Conservation (phyloP, 1,140 invertebrate species). For the Drosophila kikkawai region DNA sequence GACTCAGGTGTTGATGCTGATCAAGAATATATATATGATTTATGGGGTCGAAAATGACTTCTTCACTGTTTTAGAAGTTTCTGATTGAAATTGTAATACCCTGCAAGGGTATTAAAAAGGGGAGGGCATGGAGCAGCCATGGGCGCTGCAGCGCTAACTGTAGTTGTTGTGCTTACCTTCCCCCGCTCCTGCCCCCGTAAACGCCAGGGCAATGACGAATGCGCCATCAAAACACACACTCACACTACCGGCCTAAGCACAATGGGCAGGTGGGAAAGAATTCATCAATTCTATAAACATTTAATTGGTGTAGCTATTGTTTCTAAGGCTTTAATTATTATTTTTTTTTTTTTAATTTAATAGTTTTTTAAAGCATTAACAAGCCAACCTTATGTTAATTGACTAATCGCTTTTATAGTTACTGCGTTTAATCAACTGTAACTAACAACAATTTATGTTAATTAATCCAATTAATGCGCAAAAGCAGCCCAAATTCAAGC, state of each 20-base stretch:
- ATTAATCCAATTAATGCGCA: conserved; percentile 16
- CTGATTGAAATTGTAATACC: too few relatives aligned
- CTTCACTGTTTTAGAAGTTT: too few relatives aligned
- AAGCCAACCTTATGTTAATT: background rate
- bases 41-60: too few relatives aligned
- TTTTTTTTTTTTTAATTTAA: background rate
- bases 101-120: too few relatives aligned
- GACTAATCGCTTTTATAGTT: background rate
- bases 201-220: conserved; percentile 48
- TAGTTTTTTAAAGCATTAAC: background rate
- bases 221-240: conserved; percentile 34
- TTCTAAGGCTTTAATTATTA: background rate
- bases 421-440: conserved; percentile 8
- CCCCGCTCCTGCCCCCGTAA: background rate
- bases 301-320: background rate
- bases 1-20: too few relatives aligned
- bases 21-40: too few relatives aligned
- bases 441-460: conserved; percentile 12
- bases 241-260: conserved; percentile 16
- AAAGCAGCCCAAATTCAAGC: background rate
- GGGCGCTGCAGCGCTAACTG: conserved; percentile 33
- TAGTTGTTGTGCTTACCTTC: conserved; percentile 33
- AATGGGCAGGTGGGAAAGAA: conserved; percentile 4
- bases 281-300: background rate
- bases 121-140: too few relatives aligned